Percentiles rank a stretch among this genome's conserved stretches.
Conservation (phyloP, 1,140 invertebrate genomes). For the Homalodisca vitripennis region DNA sequence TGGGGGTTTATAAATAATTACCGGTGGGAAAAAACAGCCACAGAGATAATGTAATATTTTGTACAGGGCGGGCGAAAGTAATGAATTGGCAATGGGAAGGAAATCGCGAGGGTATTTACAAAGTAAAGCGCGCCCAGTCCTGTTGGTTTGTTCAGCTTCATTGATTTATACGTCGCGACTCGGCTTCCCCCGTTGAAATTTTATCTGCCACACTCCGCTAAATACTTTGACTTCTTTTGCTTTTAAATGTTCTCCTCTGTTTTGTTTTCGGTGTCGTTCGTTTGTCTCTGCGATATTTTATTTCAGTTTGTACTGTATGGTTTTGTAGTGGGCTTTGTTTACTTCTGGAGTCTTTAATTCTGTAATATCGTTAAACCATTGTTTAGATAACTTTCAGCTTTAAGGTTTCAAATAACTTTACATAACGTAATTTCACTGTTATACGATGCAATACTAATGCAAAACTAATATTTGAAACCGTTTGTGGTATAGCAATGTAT, state of each 20-base stretch:
- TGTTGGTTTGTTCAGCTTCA: neutral
- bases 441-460: neutral
- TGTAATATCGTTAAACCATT: neutral
- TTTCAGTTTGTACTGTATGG: neutral
- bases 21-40: neutral
- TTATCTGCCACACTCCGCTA: neutral
- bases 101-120: neutral
- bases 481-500: too few relatives aligned
- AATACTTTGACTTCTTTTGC: neutral
- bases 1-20: neutral
- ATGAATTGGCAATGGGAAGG: neutral
- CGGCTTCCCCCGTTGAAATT: neutral
- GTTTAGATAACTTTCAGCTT: neutral
- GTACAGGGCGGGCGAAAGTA: neutral
- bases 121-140: neutral
- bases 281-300: neutral
- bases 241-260: neutral
- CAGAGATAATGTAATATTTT: neutral
- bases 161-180: too few relatives aligned
- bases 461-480: too few relatives aligned
- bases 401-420: neutral
- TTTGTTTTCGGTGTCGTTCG: neutral
- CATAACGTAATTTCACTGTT: neutral
- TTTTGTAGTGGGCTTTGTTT: neutral
- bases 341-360: neutral